Evolutionary conservation across 2,113 vertebrate genomes (phyloP).

Genomic region (Sturnus vulgaris): DNA sequence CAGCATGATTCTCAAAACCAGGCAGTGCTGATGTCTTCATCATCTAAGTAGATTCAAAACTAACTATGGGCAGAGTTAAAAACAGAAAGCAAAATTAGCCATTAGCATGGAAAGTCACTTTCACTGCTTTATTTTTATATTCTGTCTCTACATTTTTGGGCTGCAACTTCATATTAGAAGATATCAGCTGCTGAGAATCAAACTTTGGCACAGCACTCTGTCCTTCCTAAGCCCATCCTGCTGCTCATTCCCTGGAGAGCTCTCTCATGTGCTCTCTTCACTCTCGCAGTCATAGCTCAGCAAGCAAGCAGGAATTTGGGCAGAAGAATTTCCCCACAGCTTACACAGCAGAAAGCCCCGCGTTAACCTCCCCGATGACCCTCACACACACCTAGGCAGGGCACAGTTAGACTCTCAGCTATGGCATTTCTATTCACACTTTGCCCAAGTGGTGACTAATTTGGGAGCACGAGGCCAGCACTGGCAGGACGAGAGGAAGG

Average conservation of each 20-base stretch:
- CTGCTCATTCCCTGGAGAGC: not conserved
- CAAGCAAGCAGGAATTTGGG: not conserved
- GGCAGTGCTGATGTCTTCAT: not conserved
- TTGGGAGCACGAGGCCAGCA: not conserved
- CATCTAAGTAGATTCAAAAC: not conserved
- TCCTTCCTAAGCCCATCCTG: not conserved
- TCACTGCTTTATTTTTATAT: not conserved
- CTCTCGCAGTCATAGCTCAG: not conserved
- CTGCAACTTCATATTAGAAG: not conserved
- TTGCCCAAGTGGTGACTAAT: not conserved
- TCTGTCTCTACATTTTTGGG: not conserved
- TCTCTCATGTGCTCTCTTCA: not conserved
- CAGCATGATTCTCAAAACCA: not conserved
- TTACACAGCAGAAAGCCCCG: fast-evolving
- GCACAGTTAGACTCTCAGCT: not conserved
- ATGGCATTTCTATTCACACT: fast-evolving
- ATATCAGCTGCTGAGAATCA: not conserved
- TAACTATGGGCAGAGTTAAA: not conserved
- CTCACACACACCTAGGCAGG: fast-evolving
- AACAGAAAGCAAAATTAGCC: not conserved
- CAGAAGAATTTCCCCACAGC: not conserved
- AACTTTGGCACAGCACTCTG: not conserved
- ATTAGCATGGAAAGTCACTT: not conserved
- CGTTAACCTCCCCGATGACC: not conserved
- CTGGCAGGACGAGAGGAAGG: not conserved